phyloP scores from a whole-genome alignment of 1,140 invertebrate species.

The Papilio aristodemus region DNA sequence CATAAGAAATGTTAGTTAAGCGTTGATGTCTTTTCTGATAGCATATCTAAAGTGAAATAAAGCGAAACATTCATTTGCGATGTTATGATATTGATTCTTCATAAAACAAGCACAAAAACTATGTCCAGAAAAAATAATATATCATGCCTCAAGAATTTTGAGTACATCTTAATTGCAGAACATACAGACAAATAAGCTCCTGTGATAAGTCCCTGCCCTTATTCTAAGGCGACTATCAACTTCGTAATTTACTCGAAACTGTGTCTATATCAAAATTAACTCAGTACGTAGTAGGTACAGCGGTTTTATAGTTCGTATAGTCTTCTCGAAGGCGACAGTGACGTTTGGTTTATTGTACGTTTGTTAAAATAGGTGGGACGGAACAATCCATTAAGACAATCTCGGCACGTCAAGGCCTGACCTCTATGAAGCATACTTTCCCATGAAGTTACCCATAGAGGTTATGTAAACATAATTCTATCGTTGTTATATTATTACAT shows the following conservation, averaged over 20 bases:
- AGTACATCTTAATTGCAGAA: not conserved
- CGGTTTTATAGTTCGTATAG: not conserved
- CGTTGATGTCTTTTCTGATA: slow-evolving; percentile 53
- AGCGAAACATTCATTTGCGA: not conserved
- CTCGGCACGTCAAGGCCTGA: slow-evolving; percentile 13
- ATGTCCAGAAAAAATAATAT: not conserved
- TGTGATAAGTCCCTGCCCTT: slow-evolving; percentile 1
- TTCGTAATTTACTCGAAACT: not conserved
- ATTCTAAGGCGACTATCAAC: not conserved
- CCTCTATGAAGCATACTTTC: slow-evolving; percentile 6
- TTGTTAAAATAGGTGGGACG: slow-evolving; percentile 5
- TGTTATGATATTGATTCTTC: not conserved
- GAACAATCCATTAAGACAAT: slow-evolving; percentile 18
- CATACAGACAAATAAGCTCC: not conserved
- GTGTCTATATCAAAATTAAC: not conserved
- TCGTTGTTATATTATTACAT: slow-evolving; percentile 3
- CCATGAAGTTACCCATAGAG: slow-evolving; percentile 5
- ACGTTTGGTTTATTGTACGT: not conserved
- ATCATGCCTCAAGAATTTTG: not conserved
- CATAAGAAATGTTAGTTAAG: slow-evolving; percentile 16
- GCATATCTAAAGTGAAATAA: not conserved
- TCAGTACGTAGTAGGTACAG: not conserved
- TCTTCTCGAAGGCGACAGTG: not conserved
- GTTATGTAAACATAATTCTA: slow-evolving; percentile 21
- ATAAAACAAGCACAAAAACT: not conserved